These are phyloP conservation scores for Thymelicus lineola DNA, from an alignment of 2,888 invertebrate genomes.

Conservation along the genomic window DNA sequence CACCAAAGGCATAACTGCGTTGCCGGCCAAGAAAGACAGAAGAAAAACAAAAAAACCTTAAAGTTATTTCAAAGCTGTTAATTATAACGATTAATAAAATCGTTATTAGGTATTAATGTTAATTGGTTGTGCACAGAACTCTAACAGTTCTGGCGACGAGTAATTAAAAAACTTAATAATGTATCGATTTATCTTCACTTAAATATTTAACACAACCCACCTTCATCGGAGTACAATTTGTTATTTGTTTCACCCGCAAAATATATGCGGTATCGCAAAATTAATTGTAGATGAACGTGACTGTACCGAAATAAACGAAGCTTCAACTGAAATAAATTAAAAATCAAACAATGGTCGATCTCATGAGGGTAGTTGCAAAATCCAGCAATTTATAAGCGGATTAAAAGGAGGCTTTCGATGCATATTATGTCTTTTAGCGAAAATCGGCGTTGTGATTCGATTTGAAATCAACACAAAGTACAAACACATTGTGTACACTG, in stretches of 20 bases:
- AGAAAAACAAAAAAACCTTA: too few species aligned
- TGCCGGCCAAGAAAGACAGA: too few species aligned
- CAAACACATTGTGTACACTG: conserved; percentile 40
- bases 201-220: background rate
- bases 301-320: conserved; percentile 9
- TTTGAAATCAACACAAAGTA: conserved; percentile 45
- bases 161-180: too few species aligned
- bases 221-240: background rate
- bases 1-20: too few species aligned
- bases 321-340: conserved; percentile 5
- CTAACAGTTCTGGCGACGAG: too few species aligned
- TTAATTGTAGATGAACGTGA: background rate
- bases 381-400: conserved; percentile 26
- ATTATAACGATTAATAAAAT: too few species aligned
- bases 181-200: too few species aligned
- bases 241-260: background rate
- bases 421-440: conserved; percentile 17
- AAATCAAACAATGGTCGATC: conserved; percentile 4
- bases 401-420: conserved; percentile 24
- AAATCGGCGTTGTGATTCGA: conserved; percentile 41
- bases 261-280: background rate
- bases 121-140: too few species aligned
- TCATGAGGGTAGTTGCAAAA: conserved; percentile 26
- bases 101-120: too few species aligned
- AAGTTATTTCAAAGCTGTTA: too few species aligned